These are phyloP conservation scores for Geotrypetes seraphini DNA, from an alignment of 2,797 vertebrate species.

Conservation along the genomic window DNA sequence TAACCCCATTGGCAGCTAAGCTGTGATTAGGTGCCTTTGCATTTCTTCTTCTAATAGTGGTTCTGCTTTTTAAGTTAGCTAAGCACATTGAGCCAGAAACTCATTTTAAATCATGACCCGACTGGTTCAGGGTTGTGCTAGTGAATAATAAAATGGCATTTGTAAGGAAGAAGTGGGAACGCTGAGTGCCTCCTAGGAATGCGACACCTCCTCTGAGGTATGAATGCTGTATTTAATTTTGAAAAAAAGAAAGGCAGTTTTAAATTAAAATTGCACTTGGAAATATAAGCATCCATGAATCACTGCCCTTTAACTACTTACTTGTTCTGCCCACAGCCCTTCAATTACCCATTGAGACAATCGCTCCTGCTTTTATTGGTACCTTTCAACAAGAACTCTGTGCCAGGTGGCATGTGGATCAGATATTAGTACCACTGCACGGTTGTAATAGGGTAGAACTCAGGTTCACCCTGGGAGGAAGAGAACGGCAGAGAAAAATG, in stretches of 20 bases:
- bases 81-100: slow-evolving; percentile 1
- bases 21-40: background rate
- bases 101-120: slow-evolving; percentile 10
- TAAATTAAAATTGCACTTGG: slow-evolving; percentile 1
- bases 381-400: background rate
- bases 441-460: no score
- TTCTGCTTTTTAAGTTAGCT: background rate
- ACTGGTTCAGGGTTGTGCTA: background rate
- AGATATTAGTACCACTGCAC: background rate
- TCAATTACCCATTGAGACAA: background rate
- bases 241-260: background rate
- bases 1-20: background rate
- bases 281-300: slow-evolving; percentile 1
- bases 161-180: background rate
- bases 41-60: background rate
- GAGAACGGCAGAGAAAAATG: no score
- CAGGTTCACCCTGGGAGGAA: no score
- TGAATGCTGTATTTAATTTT: slow-evolving; percentile 10
- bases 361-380: background rate
- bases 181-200: slow-evolving; percentile 2
- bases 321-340: background rate
- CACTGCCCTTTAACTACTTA: background rate
- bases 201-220: slow-evolving; percentile 4
- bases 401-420: background rate
- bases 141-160: slow-evolving; percentile 11